Percentiles rank a stretch among this genome's conserved stretches.
phyloP scores from a whole-genome alignment of 2,113 vertebrate species.

The Muntiacus muntjak region DNA sequence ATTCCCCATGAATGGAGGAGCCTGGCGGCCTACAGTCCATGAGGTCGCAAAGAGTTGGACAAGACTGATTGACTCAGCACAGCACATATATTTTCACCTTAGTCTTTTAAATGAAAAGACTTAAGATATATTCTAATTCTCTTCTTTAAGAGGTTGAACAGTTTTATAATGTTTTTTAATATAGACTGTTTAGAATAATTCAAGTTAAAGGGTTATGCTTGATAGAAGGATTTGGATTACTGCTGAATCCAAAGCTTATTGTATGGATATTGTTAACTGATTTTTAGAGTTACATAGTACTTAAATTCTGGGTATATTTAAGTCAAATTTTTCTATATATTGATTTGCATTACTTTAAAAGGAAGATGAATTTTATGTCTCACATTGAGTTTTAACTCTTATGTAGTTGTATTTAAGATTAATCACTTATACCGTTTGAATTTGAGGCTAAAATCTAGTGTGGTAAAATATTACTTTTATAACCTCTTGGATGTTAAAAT shows the following conservation, averaged over 20 bases:
- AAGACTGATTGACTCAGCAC: neutral
- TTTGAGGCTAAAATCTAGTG: neutral
- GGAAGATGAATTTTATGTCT: neutral
- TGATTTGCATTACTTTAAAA: neutral
- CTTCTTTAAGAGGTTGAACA: neutral
- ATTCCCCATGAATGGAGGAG: neutral
- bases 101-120: neutral
- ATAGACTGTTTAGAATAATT: neutral
- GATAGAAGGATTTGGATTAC: neutral
- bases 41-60: neutral
- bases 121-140: neutral
- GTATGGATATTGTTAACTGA: neutral
- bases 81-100: neutral
- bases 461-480: neutral
- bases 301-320: neutral
- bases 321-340: neutral
- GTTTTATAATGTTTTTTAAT: neutral
- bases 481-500: constrained; percentile 1
- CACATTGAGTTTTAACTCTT: neutral
- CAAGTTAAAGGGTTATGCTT: neutral
- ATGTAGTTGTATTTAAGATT: neutral
- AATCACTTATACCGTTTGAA: constrained; percentile 10
- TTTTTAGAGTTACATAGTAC: constrained; percentile 5
- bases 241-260: neutral
- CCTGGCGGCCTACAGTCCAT: neutral